These are phyloP conservation scores for Drosophila meridiana DNA, from an alignment of 2,888 invertebrate species.

Conservation along the genomic window DNA sequence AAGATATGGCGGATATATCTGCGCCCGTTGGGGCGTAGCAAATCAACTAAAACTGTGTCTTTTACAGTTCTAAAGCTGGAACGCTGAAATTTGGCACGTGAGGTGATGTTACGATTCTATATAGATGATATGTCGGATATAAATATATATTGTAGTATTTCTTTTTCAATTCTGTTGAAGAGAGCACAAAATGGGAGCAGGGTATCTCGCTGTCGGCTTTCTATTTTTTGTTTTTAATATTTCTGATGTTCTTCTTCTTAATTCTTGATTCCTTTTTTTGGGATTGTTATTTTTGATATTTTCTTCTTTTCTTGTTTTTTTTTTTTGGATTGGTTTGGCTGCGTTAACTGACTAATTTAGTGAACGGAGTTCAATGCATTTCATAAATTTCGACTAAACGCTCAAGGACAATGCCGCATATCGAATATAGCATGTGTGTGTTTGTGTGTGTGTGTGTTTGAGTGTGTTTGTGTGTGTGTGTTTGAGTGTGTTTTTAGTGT, in stretches of 20 bases:
- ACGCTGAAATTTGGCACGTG: too few species aligned
- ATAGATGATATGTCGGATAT: too few species aligned
- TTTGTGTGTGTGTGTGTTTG: not conserved
- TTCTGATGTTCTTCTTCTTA: conserved; percentile 10
- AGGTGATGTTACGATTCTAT: too few species aligned
- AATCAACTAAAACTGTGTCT: too few species aligned
- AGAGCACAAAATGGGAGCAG: too few species aligned
- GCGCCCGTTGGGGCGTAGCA: too few species aligned
- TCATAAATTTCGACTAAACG: conserved; percentile 80
- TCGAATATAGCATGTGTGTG: conserved; percentile 41
- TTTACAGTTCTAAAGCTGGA: too few species aligned
- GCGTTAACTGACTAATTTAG: conserved; percentile 78
- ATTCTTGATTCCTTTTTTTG: conserved; percentile 9
- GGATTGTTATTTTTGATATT: conserved; percentile 21
- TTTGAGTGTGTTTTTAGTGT: conserved; percentile 4
- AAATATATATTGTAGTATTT: too few species aligned
- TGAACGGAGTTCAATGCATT: conserved; percentile 79
- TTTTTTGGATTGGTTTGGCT: conserved; percentile 38
- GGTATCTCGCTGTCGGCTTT: too few species aligned
- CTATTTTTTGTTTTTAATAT: conserved; percentile 11
- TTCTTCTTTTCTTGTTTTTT: conserved; percentile 8
- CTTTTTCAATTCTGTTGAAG: too few species aligned
- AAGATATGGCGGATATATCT: too few species aligned
- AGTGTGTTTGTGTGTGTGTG: conserved; percentile 4
- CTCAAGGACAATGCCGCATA: conserved; percentile 76